A percentile compares a stretch with the other conserved stretches of the same genome.
Conservation (phyloP, 2,113 vertebrate genomes). For the Seriola aureovittata region DNA sequence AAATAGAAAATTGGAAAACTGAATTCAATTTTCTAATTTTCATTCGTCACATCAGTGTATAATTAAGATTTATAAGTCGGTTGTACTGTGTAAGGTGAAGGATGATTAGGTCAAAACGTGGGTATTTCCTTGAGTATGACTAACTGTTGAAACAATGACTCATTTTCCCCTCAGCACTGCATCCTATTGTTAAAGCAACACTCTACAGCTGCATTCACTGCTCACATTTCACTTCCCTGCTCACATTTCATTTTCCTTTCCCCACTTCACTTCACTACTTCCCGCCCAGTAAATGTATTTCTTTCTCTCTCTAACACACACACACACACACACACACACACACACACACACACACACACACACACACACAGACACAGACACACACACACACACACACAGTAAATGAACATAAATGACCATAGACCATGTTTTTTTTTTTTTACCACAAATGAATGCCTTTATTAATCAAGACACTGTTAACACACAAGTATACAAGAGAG, state of each 20-base stretch:
- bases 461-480: slow-evolving; percentile 82
- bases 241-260: not conserved
- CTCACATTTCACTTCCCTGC: not conserved
- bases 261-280: not conserved
- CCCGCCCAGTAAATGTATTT: not conserved
- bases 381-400: slow-evolving; percentile 1
- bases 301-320: no score
- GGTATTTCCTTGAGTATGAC: not conserved
- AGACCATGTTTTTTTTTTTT: slow-evolving; percentile 37
- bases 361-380: not conserved
- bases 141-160: not conserved
- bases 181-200: not conserved
- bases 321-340: not conserved
- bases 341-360: not conserved
- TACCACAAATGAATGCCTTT: slow-evolving; percentile 82
- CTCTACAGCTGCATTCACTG: not conserved
- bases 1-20: no score
- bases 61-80: not conserved
- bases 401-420: not conserved
- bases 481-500: slow-evolving; percentile 76
- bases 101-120: not conserved
- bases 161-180: not conserved
- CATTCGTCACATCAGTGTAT: no score
- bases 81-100: not conserved
- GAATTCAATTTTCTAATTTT: no score